Evolutionary conservation across 2,113 vertebrate species (phyloP).

Genomic region (Crotophaga sulcirostris): DNA sequence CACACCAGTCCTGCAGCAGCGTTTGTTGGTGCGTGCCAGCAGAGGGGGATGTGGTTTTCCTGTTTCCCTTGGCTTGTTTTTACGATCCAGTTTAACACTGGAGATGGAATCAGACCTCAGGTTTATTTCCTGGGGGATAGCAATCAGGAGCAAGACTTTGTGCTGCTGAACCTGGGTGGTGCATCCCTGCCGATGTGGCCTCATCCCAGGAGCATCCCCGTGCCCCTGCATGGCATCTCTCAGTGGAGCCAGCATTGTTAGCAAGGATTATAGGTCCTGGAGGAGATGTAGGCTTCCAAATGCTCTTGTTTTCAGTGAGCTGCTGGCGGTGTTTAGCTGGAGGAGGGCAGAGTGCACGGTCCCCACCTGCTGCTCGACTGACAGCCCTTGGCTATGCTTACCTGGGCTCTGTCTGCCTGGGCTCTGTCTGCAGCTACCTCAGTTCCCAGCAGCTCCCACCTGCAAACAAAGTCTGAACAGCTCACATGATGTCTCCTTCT

Average conservation of each 20-base stretch:
- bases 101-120: neutral
- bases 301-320: neutral
- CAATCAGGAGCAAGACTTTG: neutral
- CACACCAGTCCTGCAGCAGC: neutral
- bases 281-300: neutral
- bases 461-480: neutral
- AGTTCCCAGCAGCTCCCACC: neutral
- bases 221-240: neutral
- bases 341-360: neutral
- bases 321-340: neutral
- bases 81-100: neutral
- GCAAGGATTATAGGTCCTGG: rapidly evolving
- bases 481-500: neutral
- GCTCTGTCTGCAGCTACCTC: rapidly evolving
- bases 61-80: neutral
- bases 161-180: rapidly evolving
- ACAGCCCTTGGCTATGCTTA: neutral
- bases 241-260: neutral
- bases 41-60: neutral
- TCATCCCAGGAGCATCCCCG: rapidly evolving
- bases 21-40: neutral
- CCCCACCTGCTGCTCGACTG: neutral
- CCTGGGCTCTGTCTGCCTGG: neutral
- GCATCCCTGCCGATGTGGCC: rapidly evolving
- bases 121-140: neutral